phyloP scores from a whole-genome alignment of 2,888 invertebrate genomes.

The Heliothis peltigera region DNA sequence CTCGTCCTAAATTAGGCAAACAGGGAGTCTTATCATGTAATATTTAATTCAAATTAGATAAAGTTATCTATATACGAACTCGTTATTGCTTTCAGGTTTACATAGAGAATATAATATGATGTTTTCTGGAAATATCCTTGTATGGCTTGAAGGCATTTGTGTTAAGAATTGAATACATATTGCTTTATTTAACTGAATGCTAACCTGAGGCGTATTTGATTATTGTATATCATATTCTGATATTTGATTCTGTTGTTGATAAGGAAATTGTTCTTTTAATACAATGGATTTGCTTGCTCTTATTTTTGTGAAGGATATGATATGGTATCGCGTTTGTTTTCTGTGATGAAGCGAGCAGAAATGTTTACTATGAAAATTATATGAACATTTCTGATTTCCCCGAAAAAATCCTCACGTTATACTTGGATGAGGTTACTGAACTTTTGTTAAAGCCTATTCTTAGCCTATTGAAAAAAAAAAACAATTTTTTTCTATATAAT shows the following conservation, averaged over 20 bases:
- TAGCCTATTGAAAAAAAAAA: too few species aligned
- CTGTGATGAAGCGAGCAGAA: not conserved
- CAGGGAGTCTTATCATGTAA: slow-evolving; percentile 25
- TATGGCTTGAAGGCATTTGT: slow-evolving; percentile 35
- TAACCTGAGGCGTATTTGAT: slow-evolving; percentile 28
- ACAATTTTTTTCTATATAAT: too few species aligned
- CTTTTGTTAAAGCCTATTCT: too few species aligned
- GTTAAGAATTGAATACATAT: slow-evolving; percentile 34
- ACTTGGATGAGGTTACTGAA: too few species aligned
- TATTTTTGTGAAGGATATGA: not conserved
- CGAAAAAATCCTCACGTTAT: too few species aligned
- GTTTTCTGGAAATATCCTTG: slow-evolving; percentile 28
- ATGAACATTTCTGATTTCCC: too few species aligned
- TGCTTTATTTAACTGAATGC: slow-evolving; percentile 28
- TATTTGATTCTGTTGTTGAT: slow-evolving; percentile 26
- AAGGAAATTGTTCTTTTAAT: slow-evolving; percentile 1
- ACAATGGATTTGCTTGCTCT: not conserved
- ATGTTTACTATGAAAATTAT: not conserved
- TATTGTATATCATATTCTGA: not conserved
- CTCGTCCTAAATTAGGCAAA: not conserved
- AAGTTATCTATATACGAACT: slow-evolving; percentile 25
- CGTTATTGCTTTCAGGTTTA: slow-evolving; percentile 32
- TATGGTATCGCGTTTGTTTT: not conserved
- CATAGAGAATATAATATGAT: slow-evolving; percentile 1
- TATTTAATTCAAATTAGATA: slow-evolving; percentile 29